These are phyloP conservation scores for Brachypteracias leptosomus DNA, from an alignment of 2,113 vertebrate species.

Conservation along the genomic window DNA sequence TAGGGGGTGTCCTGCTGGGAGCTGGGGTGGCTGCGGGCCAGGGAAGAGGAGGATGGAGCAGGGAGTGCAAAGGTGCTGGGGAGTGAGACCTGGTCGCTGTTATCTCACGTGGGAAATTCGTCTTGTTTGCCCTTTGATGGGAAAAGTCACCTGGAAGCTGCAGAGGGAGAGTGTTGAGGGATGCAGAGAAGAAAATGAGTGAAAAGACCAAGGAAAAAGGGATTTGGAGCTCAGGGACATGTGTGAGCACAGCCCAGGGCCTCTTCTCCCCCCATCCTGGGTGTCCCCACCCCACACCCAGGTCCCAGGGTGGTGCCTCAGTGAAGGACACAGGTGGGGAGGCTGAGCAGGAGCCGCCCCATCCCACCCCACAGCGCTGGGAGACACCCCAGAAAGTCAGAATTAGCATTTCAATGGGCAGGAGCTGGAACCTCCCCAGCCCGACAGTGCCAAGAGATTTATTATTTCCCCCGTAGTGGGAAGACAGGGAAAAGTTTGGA, in stretches of 20 bases:
- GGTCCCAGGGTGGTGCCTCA: rapidly evolving
- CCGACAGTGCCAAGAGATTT: rapidly evolving
- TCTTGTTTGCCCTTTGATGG: not conserved
- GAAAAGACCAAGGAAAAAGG: not conserved
- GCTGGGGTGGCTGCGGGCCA: rapidly evolving
- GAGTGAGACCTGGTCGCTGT: rapidly evolving
- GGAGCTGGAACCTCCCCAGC: not conserved
- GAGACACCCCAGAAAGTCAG: not conserved
- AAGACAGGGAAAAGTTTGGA: not conserved
- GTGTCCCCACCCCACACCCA: not conserved
- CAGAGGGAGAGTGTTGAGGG: not conserved
- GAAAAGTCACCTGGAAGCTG: not conserved
- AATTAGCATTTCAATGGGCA: not conserved
- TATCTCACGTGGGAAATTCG: rapidly evolving
- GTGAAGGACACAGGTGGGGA: rapidly evolving
- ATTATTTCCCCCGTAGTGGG: rapidly evolving
- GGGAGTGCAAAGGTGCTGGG: too few relatives aligned
- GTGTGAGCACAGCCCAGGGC: rapidly evolving
- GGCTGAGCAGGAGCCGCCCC: not conserved
- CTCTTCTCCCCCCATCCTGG: not conserved
- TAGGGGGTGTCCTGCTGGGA: not conserved
- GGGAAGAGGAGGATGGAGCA: not conserved
- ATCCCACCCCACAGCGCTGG: not conserved
- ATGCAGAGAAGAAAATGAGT: not conserved
- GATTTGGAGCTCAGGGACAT: not conserved